Base-by-base conservation (phyloP, 2,113 vertebrate species). In the Pluvianellus socialis region DNA sequence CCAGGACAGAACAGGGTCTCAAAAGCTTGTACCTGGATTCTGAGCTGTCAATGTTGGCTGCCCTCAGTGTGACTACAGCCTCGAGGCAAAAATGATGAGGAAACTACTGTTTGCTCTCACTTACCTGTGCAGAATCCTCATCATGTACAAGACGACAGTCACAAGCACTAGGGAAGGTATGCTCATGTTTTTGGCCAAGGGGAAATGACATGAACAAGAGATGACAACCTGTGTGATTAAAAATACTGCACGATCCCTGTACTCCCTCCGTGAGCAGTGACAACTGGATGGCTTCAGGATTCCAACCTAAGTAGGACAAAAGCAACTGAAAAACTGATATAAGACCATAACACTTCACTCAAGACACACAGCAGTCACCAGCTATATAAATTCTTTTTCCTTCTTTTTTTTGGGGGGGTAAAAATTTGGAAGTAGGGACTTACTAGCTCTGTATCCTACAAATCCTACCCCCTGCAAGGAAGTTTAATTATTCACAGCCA, bases 341-440 rank as follows among this genome's bases (percentile, higher is more conserved):
- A 7, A 79, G 15, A 74, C 50, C 47, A 76, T 17, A 86, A n/a
- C 20, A 79, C 28, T 75, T 38, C 18, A 75, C 50, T 62, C 79
- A n/a, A 62, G 79, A 94, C 33, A 47, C 35, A 71, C 5, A 68
- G 56, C 26, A 89, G 30, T 81, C 83, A 75, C 12, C n/a, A 77
- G 52, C 27, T 81, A 44, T 1, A 79, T 68, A 52, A 87, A 87
- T 40, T 6, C 1, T 2, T 1, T 3, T 4, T 6, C 4, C 0
- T 12, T 42, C 9, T 22, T 40, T 40, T 44, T 52, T 1, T 21
- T 44, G 38, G 38, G 38, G 38, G 38, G 0, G 3, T 24, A 20
- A 50, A 76, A 66, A 40, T 91, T 7, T 81, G 58, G 82, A 94
- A 91, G 74, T 61, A 92, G 27, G 66, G 53, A 94, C 77, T 87